These are phyloP conservation scores for Cosmorhoe ocellata DNA, from an alignment of 2,888 invertebrate genomes.

Conservation along the genomic window DNA sequence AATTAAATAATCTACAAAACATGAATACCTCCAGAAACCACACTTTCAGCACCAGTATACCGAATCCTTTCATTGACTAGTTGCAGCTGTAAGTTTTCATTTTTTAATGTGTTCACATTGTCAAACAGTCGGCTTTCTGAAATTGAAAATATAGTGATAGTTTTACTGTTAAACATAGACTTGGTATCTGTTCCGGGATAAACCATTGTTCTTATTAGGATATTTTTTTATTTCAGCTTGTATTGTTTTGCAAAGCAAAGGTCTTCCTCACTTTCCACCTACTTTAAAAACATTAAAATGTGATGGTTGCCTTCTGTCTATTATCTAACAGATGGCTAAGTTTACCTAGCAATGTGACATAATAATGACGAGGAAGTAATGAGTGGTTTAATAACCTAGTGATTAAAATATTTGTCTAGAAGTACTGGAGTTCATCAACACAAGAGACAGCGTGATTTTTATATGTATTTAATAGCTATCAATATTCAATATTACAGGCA, in stretches of 20 bases:
- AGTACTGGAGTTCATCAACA: neutral
- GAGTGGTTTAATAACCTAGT: slow-evolving; percentile 38
- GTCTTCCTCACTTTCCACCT: too few species aligned
- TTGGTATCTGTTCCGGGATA: too few species aligned
- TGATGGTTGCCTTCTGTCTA: neutral
- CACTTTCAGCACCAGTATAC: slow-evolving; percentile 78
- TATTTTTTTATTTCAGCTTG: too few species aligned
- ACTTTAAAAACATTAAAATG: neutral
- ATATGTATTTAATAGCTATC: too few species aligned
- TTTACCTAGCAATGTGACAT: slow-evolving; percentile 8
- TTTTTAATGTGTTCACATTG: slow-evolving; percentile 88
- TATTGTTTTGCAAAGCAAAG: too few species aligned
- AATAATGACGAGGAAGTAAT: slow-evolving; percentile 35
- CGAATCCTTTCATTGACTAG: slow-evolving; percentile 92
- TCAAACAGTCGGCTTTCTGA: slow-evolving; percentile 94
- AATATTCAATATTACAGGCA: too few species aligned
- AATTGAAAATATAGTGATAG: slow-evolving; percentile 44
- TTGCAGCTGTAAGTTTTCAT: slow-evolving; percentile 92
- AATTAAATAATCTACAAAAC: too few species aligned
- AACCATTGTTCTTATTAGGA: neutral
- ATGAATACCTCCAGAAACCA: slow-evolving; percentile 46
- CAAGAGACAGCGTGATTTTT: neutral
- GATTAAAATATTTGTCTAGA: slow-evolving; percentile 37
- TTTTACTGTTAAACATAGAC: neutral
- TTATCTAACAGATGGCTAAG: neutral